phyloP scores from a whole-genome alignment of 2,113 vertebrate species.

The Menura novaehollandiae region DNA sequence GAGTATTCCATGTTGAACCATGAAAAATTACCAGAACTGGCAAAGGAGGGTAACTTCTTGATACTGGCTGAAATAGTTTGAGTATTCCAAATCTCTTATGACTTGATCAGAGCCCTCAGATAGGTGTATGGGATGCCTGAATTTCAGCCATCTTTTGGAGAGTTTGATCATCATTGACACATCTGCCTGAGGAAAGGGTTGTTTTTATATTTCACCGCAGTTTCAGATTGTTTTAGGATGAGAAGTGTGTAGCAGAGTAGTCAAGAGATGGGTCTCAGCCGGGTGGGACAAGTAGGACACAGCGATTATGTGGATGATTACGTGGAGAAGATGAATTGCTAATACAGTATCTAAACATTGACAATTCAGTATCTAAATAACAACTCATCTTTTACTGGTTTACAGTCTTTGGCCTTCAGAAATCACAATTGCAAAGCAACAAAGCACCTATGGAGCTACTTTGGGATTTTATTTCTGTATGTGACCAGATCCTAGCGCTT shows the following conservation, averaged over 20 bases:
- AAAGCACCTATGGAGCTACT: neutral
- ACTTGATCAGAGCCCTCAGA: neutral
- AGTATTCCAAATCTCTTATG: neutral
- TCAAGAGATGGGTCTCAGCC: neutral
- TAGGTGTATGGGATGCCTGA: neutral
- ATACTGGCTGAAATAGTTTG: neutral
- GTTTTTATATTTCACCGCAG: neutral
- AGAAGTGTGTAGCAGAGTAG: neutral
- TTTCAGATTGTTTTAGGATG: neutral
- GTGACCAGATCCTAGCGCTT: neutral
- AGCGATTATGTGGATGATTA: neutral
- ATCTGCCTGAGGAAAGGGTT: neutral
- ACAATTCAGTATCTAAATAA: neutral
- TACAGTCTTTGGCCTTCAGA: neutral
- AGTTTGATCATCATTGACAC: neutral
- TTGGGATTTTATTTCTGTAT: neutral
- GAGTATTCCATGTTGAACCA: neutral
- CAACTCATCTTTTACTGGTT: neutral
- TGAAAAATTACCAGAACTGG: neutral
- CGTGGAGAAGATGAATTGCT: neutral
- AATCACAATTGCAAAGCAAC: neutral
- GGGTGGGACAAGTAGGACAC: neutral
- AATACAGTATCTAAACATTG: neutral
- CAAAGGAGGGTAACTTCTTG: neutral
- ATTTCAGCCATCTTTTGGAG: neutral